These are phyloP conservation scores for Brachionus manjavacas DNA, from an alignment of 1,140 invertebrate species.

Conservation along the genomic window DNA sequence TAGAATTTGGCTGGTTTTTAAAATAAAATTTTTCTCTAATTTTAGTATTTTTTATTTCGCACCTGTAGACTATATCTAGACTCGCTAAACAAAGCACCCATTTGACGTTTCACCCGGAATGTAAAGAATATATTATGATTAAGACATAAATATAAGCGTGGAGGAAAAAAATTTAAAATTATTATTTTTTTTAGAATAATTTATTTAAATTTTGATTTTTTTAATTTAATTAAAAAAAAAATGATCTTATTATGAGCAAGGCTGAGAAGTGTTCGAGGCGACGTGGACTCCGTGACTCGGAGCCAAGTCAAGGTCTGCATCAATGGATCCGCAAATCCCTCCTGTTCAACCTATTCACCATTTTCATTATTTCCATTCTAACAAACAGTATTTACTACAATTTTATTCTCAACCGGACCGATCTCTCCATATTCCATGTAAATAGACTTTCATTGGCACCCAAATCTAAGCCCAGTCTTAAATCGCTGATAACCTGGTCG, in stretches of 20 bases:
- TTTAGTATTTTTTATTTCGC: background rate
- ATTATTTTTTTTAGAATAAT: slow-evolving; percentile 5
- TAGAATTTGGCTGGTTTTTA: background rate
- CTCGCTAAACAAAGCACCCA: background rate
- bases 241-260: slow-evolving; percentile 18
- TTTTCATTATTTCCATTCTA: slow-evolving; percentile 14
- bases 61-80: background rate
- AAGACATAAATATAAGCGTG: background rate
- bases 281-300: background rate
- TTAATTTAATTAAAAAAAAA: background rate
- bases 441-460: background rate
- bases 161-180: background rate
- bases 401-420: background rate
- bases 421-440: background rate
- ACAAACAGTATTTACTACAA: slow-evolving; percentile 32
- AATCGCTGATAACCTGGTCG: background rate
- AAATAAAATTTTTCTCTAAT: background rate
- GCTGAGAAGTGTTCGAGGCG: background rate
- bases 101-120: background rate
- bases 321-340: background rate
- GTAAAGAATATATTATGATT: background rate
- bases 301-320: background rate
- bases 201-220: background rate
- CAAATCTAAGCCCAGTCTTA: background rate
- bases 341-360: background rate